Base-by-base conservation (phyloP, 2,113 vertebrate genomes). In the Lampris megalopsis region DNA sequence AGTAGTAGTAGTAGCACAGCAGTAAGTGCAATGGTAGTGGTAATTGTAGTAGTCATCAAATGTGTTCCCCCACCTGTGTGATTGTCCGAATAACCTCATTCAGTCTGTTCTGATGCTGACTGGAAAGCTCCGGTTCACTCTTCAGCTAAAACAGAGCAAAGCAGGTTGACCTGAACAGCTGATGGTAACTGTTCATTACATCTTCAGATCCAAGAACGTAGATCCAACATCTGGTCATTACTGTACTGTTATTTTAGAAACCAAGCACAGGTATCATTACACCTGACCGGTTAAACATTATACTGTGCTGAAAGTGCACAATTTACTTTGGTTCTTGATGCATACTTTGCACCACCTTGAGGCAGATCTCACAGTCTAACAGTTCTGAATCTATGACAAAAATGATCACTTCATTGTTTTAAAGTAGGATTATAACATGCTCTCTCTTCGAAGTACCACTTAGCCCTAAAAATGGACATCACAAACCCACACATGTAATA, bases 71-170 rank as follows among this genome's bases (percentile, higher is more conserved):
- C 45, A 98, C 98, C 95, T 99, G 97, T 63, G 94, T 97, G 78
- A 98, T 82, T 45, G 95, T 92, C 87, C 94, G 93, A 35, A 99
- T 96, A 3, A 98, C 96, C 93, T 98, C 97, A 59, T 97, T 98
- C 52, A 98, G 90, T 79, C 94, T 90, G 85, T 80, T 92, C 85
- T 98, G 97, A 89, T 96, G 96, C 64, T 96, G 94, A 9, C 96
- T 93, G 1, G 95, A 94, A 48, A 96, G 95, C 73, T 96, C 94
- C 35, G 88, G 61, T 76, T 97, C 95, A 52, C 93, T 94, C 59
- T 96, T 97, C 36, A 97, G 77, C 98, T 99, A 84, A 1, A 74
- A 24, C 7, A 73, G 43, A 64, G 5, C 1, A 11, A 7, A 43
- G 10, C 65, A 6, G 60, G 1, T 45, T 45, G 7, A 6, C 42